Percentiles rank a stretch among this genome's conserved stretches.
Evolutionary conservation across 2,797 vertebrate genomes (phyloP).

Genomic region (Catamblyrhynchus diadema): DNA sequence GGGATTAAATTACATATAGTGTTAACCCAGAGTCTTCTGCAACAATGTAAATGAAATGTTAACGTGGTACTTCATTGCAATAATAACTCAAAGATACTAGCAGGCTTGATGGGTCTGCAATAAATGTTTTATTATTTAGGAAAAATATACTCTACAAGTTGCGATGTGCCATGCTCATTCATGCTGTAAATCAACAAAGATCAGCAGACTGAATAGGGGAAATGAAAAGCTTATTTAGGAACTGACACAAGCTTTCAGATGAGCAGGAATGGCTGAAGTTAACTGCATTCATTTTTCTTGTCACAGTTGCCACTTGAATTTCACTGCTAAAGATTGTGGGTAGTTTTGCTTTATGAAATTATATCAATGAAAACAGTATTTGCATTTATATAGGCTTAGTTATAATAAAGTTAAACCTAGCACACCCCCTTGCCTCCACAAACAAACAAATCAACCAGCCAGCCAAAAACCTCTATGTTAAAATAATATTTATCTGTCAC

Average conservation of each 20-base stretch:
- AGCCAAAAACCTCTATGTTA: not conserved
- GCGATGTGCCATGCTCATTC: constrained; percentile 75
- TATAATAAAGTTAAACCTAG: constrained; percentile 65
- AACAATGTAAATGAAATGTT: constrained; percentile 75
- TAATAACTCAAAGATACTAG: constrained; percentile 74
- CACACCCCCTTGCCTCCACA: constrained; percentile 22
- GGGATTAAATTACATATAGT: constrained; percentile 67
- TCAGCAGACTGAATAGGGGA: constrained; percentile 78
- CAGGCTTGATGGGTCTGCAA: constrained; percentile 74
- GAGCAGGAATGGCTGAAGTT: constrained; percentile 76
- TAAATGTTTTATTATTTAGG: constrained; percentile 81
- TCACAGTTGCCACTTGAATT: constrained; percentile 79
- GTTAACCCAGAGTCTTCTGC: constrained; percentile 52
- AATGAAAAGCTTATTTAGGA: constrained; percentile 83
- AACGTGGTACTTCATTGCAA: constrained; percentile 70
- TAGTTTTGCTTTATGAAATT: constrained; percentile 79
- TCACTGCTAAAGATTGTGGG: constrained; percentile 74
- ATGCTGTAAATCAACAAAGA: constrained; percentile 83
- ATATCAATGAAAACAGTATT: constrained; percentile 69
- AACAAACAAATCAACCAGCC: constrained; percentile 49
- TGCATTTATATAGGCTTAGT: constrained; percentile 76
- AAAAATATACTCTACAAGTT: constrained; percentile 76
- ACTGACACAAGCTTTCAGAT: constrained; percentile 79
- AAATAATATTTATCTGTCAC: not conserved
- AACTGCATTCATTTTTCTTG: constrained; percentile 80